Evolutionary conservation across 2,888 invertebrate species (phyloP).

Genomic region (Drosophila rubida): DNA sequence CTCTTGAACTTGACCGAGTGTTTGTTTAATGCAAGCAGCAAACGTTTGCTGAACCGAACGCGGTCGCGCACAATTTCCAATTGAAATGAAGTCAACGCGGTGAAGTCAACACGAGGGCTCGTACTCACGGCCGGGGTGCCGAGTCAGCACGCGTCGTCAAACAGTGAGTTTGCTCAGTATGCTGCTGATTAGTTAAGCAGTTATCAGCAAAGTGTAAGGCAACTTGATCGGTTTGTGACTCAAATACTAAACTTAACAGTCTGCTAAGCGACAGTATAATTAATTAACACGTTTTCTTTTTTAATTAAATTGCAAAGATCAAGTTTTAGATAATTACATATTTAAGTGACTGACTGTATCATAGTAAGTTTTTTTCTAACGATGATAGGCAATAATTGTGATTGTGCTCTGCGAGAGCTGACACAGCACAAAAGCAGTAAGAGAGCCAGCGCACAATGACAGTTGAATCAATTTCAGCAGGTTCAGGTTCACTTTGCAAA

Average conservation of each 20-base stretch:
- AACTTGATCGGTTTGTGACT: background rate
- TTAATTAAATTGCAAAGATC: background rate
- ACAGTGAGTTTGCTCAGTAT: conserved; percentile 46
- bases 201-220: background rate
- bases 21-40: conserved; percentile 9
- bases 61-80: conserved; percentile 60
- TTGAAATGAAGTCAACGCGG: conserved; percentile 69
- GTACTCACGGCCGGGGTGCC: conserved; percentile 8
- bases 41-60: conserved; percentile 58
- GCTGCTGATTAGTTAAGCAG: background rate
- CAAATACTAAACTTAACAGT: background rate
- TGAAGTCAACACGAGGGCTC: conserved; percentile 40
- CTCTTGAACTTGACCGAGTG: conserved; percentile 46
- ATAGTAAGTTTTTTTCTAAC: conserved; percentile 27
- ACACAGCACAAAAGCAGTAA: conserved; percentile 9
- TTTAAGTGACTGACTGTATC: conserved; percentile 23
- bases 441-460: conserved; percentile 14
- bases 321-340: background rate
- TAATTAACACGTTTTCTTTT: background rate
- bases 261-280: background rate
- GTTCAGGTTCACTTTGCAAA: conserved; percentile 16
- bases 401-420: conserved; percentile 12
- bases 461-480: conserved; percentile 7
- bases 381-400: conserved; percentile 47
- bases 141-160: conserved; percentile 42